Base-by-base conservation (phyloP, 2,113 vertebrate genomes). In the Aegypius monachus region DNA sequence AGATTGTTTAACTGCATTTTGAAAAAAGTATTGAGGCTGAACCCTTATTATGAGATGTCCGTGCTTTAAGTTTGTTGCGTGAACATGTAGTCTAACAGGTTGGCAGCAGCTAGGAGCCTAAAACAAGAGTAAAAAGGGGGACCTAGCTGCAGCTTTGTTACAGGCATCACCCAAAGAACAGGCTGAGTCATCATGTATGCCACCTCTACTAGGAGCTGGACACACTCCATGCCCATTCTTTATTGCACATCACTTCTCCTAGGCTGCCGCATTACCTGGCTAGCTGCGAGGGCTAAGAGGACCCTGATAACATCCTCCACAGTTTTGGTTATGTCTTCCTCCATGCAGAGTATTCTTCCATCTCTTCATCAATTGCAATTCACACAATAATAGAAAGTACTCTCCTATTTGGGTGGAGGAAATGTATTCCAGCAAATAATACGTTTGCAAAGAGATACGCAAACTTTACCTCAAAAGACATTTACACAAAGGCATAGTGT, bases 1-100 rank as follows among this genome's bases (percentile, higher is more conserved):
- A 40, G 20, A 32, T n/a, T 80, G 47, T 36, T 79, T 14, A 19
- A 32, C 27, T 70, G 7, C 3, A 25, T 20, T 81, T 73, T 27
- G 15, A 27, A 73, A 47, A 67, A 47, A 56, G 0, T 26, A 27
- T n/a, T 22, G 8, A 32, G 40, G 11, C 9, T 68, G 31, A 26
- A 34, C 6, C 5, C 2, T n/a, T 32, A 13, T 32, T 17, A 15
- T 40, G n/a, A 36, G 20, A 56, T 14, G 13, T 10, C 16, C 0
- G 0, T 47, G 29, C 10, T 83, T 38, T 32, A 26, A 22, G 13
- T 34, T 82, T 18, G 4, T 29, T 65, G 22, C 8, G n/a, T 16
- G 22, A 83, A 31, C 6, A 13, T 9, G 8, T 4, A 4, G 31
- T 31, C 36, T 36, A 36, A 52, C 6, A 32, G 26, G 10, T 7